phyloP scores from a whole-genome alignment of 37 sponge, comb jelly and placozoan species.

The Oopsacas minuta region DNA sequence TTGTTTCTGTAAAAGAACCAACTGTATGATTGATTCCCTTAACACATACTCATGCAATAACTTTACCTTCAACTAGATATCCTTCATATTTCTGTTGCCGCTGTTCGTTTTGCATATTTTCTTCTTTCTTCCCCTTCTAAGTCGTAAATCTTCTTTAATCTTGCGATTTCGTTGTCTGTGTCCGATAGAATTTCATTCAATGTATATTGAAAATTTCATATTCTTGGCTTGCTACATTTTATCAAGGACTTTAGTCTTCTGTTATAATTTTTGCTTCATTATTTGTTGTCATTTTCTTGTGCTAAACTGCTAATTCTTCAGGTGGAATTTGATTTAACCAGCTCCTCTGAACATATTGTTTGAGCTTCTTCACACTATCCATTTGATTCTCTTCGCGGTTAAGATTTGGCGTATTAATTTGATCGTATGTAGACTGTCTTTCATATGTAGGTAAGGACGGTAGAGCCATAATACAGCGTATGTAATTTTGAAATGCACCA shows the following conservation, averaged over 20 bases:
- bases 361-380: background rate
- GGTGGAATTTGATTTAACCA: slow-evolving; percentile 3
- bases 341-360: slow-evolving; percentile 5
- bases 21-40: background rate
- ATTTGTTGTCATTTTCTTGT: background rate
- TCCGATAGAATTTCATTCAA: slow-evolving; percentile 5
- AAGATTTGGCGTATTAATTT: background rate
- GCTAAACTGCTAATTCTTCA: slow-evolving; percentile 11
- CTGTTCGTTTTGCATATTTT: slow-evolving; percentile 15
- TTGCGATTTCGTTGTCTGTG: background rate
- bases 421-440: background rate
- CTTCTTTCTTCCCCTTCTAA: slow-evolving; percentile 4
- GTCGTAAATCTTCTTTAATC: background rate
- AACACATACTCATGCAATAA: background rate
- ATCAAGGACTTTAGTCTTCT: slow-evolving; percentile 17
- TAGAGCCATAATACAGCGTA: background rate
- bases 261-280: slow-evolving; percentile 6
- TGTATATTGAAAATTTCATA: background rate
- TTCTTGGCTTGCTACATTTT: slow-evolving; percentile 9
- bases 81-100: background rate
- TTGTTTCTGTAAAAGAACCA: background rate
- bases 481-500: slow-evolving; percentile 17
- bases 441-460: background rate
- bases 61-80: background rate
- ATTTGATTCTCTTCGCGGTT: slow-evolving; percentile 1